Evolutionary conservation across 1,140 invertebrate genomes (phyloP).

Genomic region (Lepidurus arcticus): DNA sequence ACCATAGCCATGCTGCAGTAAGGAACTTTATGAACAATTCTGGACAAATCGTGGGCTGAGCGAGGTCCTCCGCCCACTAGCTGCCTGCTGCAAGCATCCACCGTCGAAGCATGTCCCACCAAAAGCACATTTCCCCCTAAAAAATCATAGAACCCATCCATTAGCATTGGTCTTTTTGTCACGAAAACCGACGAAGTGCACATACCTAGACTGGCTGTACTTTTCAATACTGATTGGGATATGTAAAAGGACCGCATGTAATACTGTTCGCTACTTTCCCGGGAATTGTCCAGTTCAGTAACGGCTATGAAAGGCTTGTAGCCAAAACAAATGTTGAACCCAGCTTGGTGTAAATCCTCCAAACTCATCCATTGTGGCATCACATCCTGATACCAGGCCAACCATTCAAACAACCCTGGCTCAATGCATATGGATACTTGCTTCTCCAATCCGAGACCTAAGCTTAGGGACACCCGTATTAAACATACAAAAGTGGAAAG

Average conservation of each 20-base stretch:
- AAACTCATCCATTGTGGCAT: constrained; percentile 72
- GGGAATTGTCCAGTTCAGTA: constrained; percentile 49
- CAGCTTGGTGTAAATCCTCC: constrained; percentile 62
- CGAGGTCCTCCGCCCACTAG: constrained; percentile 61
- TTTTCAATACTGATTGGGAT: constrained; percentile 43
- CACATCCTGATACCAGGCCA: constrained; percentile 77
- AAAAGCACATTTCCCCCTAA: constrained; percentile 71
- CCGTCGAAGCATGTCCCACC: constrained; percentile 76
- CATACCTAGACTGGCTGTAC: constrained; percentile 40
- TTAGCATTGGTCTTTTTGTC: not conserved
- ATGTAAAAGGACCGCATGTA: constrained; percentile 55
- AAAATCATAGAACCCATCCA: constrained; percentile 21
- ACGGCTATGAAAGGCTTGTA: constrained; percentile 60
- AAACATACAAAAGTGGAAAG: constrained; percentile 30
- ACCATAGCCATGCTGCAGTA: constrained; percentile 70
- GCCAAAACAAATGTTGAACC: constrained; percentile 66
- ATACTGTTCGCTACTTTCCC: constrained; percentile 65
- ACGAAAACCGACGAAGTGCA: constrained; percentile 32
- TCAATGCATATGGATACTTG: constrained; percentile 64
- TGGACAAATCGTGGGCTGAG: constrained; percentile 58
- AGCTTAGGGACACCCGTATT: constrained; percentile 34
- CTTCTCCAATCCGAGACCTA: constrained; percentile 48
- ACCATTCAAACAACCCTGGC: constrained; percentile 85
- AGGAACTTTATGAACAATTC: constrained; percentile 67
- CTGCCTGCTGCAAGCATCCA: constrained; percentile 74